Evolutionary conservation across 92 coral and sea anemone species (phyloP), one percentile per base, ranked within the genome.

Genomic region (Galaxea fascicularis): DNA sequence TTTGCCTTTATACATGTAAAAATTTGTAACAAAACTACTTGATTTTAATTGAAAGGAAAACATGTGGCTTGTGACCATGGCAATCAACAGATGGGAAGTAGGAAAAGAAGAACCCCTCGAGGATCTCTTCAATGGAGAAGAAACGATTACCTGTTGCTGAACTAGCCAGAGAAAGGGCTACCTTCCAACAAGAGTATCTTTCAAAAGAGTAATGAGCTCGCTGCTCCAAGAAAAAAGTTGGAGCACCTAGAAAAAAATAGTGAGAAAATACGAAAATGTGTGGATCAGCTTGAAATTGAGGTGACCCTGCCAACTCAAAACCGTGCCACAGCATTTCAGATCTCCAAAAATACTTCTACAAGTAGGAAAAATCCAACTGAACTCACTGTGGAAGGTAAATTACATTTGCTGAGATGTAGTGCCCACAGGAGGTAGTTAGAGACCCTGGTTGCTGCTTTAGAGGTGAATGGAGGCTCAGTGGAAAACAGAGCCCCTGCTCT

Each of bases 401-500:
- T 83, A 24, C 65, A 83, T 9, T 65, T 91, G 10, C 87, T 89
- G 13, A 72, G 82, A 73, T 46, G 90, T 39, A 88, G 94, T 84
- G 82, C 88, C 64, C 60, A 73, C 62, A 66, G 79, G 49, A 91
- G 94, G 71, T 87, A 88, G 29, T 53, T 84, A n/a, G 94, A 91
- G 26, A 83, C 90, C 1, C 65, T 88, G 26, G 15, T 66, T 22
- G 94, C 94, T 76, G 90, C 92, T 4, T 8, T 81, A 39, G 86
- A 81, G 83, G 71, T 91, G 28, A 77, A 91, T 65, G 92, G 94
- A 28, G 94, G 94, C 17, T 82, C 91, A 27, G 75, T 77, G 1
- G 95, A 89, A 27, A 75, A 89, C 68, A 85, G 86, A 68, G 29
- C 65, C 39, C 89, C 93, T 39, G 94, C 94, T n/a, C 53, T 91